phyloP scores from a whole-genome alignment of 2,797 vertebrate species.

The Parauchenoglanis punctatus region DNA sequence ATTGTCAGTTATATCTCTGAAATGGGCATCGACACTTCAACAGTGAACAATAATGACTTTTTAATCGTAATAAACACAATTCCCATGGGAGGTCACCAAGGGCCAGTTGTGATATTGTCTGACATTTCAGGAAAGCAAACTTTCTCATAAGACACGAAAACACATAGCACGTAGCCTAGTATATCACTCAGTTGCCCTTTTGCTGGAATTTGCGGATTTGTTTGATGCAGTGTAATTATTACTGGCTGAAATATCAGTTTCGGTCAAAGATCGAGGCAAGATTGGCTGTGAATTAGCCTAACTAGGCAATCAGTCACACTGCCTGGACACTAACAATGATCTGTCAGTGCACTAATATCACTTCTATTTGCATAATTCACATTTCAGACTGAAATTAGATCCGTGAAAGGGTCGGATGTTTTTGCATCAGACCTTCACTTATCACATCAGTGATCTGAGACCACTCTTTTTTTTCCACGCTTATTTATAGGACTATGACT shows the following conservation, averaged over 20 bases:
- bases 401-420: constrained; percentile 25
- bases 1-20: constrained; percentile 68
- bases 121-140: constrained; percentile 72
- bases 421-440: constrained; percentile 19
- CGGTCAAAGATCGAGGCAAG: constrained; percentile 50
- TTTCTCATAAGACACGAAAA: constrained; percentile 62
- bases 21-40: constrained; percentile 69
- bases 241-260: constrained; percentile 51
- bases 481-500: not conserved
- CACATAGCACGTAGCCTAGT: constrained; percentile 54
- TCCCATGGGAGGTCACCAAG: constrained; percentile 32
- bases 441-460: constrained; percentile 10
- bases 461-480: not conserved
- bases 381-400: constrained; percentile 39
- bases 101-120: constrained; percentile 59
- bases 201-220: constrained; percentile 55
- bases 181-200: constrained; percentile 57
- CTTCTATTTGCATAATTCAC: constrained; percentile 46
- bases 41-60: constrained; percentile 74
- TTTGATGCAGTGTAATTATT: constrained; percentile 60
- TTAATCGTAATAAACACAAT: constrained; percentile 73
- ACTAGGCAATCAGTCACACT: constrained; percentile 49
- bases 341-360: constrained; percentile 32
- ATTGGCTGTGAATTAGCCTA: constrained; percentile 46
- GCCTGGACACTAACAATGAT: constrained; percentile 26